A percentile compares a stretch with the other conserved stretches of the same genome.
Evolutionary conservation across 2,113 vertebrate genomes (phyloP).

Genomic region (Ramphastos sulfuratus): DNA sequence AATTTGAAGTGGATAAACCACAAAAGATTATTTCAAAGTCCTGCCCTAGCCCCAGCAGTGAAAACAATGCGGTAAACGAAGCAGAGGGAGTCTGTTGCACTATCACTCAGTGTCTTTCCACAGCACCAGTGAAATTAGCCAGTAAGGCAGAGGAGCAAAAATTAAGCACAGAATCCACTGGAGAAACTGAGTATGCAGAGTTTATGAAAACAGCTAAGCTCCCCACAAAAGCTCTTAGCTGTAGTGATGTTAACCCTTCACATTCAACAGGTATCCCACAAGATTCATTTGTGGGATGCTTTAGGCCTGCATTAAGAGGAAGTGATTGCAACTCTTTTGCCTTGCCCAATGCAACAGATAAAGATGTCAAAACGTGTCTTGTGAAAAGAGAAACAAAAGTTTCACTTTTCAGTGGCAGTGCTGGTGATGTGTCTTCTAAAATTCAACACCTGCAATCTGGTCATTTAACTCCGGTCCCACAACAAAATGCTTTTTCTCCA

Average conservation of each 20-base stretch:
- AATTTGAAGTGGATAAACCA: constrained; percentile 71
- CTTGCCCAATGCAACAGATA: neutral
- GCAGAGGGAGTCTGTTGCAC: neutral
- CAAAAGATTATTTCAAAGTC: neutral
- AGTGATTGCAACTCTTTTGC: neutral
- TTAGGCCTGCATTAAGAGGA: neutral
- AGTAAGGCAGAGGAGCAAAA: neutral
- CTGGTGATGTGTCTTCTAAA: neutral
- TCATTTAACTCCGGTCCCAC: neutral
- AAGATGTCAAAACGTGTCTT: neutral
- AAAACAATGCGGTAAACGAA: neutral
- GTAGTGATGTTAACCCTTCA: neutral
- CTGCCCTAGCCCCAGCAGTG: neutral
- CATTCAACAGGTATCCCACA: neutral
- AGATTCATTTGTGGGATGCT: neutral
- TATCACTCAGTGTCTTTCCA: neutral
- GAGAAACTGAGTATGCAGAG: neutral
- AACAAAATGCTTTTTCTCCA: constrained; percentile 64
- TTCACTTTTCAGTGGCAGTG: neutral
- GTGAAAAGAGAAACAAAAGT: neutral
- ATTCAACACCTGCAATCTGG: neutral
- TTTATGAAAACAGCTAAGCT: neutral
- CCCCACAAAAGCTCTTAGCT: neutral
- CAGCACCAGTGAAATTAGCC: neutral
- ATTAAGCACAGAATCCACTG: neutral